phyloP scores from a whole-genome alignment of 2,113 vertebrate genomes.

The Tupaia chinensis region DNA sequence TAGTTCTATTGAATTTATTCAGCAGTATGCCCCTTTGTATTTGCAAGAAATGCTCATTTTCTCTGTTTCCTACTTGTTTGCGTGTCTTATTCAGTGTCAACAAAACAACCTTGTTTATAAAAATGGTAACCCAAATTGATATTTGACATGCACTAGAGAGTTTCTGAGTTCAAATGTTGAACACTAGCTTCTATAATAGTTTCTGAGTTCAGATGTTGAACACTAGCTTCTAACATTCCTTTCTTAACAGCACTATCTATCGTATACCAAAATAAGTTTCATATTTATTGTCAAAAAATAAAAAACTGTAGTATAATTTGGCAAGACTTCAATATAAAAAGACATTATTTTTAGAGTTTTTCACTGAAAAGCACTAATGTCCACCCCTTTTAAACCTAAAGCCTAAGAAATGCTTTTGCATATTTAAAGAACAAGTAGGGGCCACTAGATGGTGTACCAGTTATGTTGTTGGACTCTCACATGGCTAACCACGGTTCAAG shows the following conservation, averaged over 20 bases:
- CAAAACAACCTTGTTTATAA: constrained; percentile 12
- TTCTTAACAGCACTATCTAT: not conserved
- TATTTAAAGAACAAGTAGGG: not conserved
- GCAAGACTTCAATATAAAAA: not conserved
- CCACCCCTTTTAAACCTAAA: not conserved
- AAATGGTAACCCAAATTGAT: not conserved
- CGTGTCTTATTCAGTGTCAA: constrained; percentile 29
- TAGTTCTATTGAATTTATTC: constrained; percentile 51
- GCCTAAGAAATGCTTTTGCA: not conserved
- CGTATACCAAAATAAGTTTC: not conserved
- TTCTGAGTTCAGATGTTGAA: not conserved
- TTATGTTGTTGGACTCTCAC: too few species aligned
- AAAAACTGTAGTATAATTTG: not conserved
- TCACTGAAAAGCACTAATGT: not conserved
- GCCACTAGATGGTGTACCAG: too few species aligned
- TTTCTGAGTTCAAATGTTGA: not conserved
- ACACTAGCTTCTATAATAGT: not conserved
- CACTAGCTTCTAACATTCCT: not conserved
- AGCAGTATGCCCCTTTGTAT: not conserved
- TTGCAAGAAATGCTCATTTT: constrained; percentile 30
- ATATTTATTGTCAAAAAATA: constrained; percentile 41
- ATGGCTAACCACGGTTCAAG: too few species aligned
- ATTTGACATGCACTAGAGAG: not conserved
- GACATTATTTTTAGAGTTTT: constrained; percentile 19
- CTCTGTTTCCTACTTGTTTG: not conserved